phyloP scores from a whole-genome alignment of 2,888 invertebrate species.

The Linnaemya vulpina region DNA sequence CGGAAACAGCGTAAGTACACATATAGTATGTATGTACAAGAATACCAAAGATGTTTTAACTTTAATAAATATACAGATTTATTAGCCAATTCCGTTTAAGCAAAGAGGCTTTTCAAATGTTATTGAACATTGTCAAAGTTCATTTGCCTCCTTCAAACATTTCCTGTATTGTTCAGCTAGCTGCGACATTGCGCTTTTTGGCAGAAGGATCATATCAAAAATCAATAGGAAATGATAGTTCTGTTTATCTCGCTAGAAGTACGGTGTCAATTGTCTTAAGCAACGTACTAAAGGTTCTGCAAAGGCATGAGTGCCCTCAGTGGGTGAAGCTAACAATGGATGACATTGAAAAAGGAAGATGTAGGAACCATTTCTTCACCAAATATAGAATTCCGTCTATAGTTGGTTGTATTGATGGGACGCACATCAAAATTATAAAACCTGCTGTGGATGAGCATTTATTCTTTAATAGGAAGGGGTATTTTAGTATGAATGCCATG shows the following conservation, averaged over 20 bases:
- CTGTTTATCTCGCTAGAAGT: conserved; percentile 34
- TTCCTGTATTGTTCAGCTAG: no score
- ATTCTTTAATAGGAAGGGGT: no score
- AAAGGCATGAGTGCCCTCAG: conserved; percentile 24
- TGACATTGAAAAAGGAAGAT: background rate
- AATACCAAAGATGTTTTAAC: conserved; percentile 20
- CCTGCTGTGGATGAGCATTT: no score
- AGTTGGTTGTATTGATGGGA: no score
- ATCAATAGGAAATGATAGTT: conserved; percentile 24
- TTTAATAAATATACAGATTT: no score
- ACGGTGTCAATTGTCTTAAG: conserved; percentile 38
- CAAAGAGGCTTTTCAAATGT: no score
- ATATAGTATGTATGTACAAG: conserved; percentile 8
- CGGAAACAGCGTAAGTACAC: conserved; percentile 35
- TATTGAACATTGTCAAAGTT: no score
- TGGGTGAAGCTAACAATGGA: conserved; percentile 28
- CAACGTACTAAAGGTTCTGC: conserved; percentile 15
- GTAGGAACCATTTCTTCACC: no score
- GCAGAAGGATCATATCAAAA: conserved; percentile 30
- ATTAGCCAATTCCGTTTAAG: no score
- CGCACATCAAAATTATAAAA: no score
- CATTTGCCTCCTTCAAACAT: no score
- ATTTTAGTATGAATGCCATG: conserved; percentile 12
- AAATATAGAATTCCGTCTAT: no score
- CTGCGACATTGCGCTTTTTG: conserved; percentile 24